Conservation (phyloP, 2,113 vertebrate species). For the Ceyx cyanopectus region DNA sequence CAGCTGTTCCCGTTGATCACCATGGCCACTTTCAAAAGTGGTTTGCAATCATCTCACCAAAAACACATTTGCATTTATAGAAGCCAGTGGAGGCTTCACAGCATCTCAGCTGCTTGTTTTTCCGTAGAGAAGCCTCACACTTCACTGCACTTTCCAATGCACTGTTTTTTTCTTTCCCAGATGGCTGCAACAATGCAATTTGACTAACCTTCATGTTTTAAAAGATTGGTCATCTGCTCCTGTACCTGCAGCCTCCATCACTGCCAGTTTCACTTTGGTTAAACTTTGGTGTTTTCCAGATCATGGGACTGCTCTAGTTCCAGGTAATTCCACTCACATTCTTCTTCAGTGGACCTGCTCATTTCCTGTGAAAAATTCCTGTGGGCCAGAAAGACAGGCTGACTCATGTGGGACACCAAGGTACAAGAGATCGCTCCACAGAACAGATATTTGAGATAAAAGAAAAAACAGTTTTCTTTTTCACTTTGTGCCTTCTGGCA, state of each 20-base stretch:
- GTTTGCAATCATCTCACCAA: not conserved
- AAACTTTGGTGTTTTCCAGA: not conserved
- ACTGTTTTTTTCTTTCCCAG: not conserved
- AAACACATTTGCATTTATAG: not conserved
- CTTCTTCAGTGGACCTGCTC: not conserved
- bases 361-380: not conserved
- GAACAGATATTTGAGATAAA: not conserved
- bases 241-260: not conserved
- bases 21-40: rapidly evolving
- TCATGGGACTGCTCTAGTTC: not conserved
- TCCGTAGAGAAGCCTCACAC: not conserved
- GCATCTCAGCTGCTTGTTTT: not conserved
- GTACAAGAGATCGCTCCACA: not conserved
- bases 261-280: not conserved
- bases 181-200: not conserved
- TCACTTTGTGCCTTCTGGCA: not conserved
- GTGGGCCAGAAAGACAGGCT: not conserved
- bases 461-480: not conserved
- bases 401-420: not conserved
- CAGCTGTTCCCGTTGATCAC: not conserved
- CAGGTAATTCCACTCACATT: not conserved
- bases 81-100: not conserved
- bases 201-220: not conserved
- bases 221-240: rapidly evolving
- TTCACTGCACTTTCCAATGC: not conserved